Evolutionary conservation across 2,888 invertebrate genomes (phyloP).

Genomic region (Nineta flava): DNA sequence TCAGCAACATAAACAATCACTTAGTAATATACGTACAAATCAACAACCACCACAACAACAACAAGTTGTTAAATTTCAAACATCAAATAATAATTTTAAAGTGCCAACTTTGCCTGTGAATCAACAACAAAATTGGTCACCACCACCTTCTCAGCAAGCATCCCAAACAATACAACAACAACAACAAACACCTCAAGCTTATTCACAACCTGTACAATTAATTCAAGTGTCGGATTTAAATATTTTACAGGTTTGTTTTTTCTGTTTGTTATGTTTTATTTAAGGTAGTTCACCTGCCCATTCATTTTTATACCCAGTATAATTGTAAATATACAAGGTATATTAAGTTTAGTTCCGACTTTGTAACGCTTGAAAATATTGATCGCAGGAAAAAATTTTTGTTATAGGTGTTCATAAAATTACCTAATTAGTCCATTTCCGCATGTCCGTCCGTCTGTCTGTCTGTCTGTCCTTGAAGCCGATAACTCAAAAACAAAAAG

Average conservation of each 20-base stretch:
- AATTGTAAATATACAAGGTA: no score
- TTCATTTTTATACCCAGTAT: no score
- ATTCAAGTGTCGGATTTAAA: background rate
- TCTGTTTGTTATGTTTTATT: background rate
- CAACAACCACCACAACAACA: background rate
- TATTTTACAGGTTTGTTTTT: background rate
- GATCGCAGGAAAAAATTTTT: no score
- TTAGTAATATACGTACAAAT: background rate
- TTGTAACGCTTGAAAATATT: no score
- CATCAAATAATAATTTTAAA: conserved; percentile 4
- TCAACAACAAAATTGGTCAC: conserved; percentile 2
- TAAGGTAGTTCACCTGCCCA: background rate
- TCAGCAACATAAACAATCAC: background rate
- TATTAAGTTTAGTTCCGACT: no score
- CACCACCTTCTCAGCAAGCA: background rate
- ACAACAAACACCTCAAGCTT: background rate
- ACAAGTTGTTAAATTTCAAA: background rate
- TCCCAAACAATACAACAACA: background rate
- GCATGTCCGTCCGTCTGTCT: no score
- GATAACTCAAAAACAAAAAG: no score
- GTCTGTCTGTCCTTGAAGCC: no score
- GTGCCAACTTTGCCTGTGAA: background rate
- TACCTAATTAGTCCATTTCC: no score
- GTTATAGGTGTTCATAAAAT: no score
- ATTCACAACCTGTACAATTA: conserved; percentile 3